Evolutionary conservation across 1,140 invertebrate genomes (phyloP), one percentile per base, ranked within the genome.

Genomic region (Schlechtendalia chinensis): DNA sequence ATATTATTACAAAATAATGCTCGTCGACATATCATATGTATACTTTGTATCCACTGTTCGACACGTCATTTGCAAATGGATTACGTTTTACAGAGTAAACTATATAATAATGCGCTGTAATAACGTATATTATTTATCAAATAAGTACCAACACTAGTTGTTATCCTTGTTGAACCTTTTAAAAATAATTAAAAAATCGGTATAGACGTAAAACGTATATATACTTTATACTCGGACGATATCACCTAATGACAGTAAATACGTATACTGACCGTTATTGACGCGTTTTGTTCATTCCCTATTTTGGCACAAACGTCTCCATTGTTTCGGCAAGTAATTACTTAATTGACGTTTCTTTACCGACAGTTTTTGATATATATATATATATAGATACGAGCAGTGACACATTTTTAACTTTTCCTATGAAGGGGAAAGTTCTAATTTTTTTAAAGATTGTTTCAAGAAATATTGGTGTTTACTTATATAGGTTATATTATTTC

Each of bases 171-270:
- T 29, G 19, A 63, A 27, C 61, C 17, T 63, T 63, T 63, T 17
- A 61, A 61, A 59, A 59, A 61, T 61, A 61, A 61, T 61, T 61
- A 27, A 61, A 61, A 59, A 27, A 59, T 12, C 11, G 5, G 22
- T 59, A 58, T 58, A 27, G 12, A 27, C 22, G 65, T 67, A 1
- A 24, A 67, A 45, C n/a, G 17, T 65, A n/a, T 19, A 27, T 63
- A 19, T 45, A 47, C 19, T 39, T 12, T 12, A 10, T n/a, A 67
- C 63, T 67, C n/a, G 12, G 39, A 22, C 39, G n/a, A 45, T 45
- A 29, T 67, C 63, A 1, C 19, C n/a, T 39, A n/a, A 58, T 58
- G 19, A 22, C n/a, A 24, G 56, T 59, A 59, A 12, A 1, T 24
- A 47, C 11, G 39, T 12, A 16, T 12, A 69, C 65, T 67, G 14